Evolutionary conservation across 2,888 invertebrate genomes (phyloP), one percentile per base, ranked within the genome.

Genomic region (Amphipoea oculea): DNA sequence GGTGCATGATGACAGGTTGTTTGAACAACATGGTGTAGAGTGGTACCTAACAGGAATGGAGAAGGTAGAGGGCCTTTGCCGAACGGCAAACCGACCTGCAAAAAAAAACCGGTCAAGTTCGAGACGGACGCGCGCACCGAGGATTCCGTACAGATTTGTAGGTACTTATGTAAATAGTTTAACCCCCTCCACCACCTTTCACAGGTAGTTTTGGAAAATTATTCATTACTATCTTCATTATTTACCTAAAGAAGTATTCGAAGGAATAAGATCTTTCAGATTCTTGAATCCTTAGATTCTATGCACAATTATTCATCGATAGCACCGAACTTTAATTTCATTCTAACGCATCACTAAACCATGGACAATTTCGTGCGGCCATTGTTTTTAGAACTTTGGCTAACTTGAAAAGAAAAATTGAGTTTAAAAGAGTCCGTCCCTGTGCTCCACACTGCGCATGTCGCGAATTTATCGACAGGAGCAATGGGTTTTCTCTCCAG

Each of bases 401-500:
- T 4, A 29, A 67, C 23, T 23, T 23, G 17, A 54, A 29, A 29
- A 48, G 3, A 63, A n/a, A 20, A 14, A n/a, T 36, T 23, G 36
- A 57, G 20, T 40, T 23, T 67, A 48, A 48, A 73, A 51, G 68
- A 85, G 73, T 95, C 78, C 95, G 92, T 85, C 95, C 92, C 96
- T 96, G 96, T 89, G 66, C 76, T 79, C 87, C 88, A 84, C 92
- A 96, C 93, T 96, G 97, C 97, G 97, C 97, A 97, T 95, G 97
- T 95, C 95, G 94, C 95, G 91, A 95, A 95, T 94, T 95, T 97
- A 97, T 97, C 95, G 97, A 97, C 96, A 94, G 92, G 92, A 93
- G 92, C 94, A 89, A 91, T 91, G 90, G 92, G 93, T 93, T 92
- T 93, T 93, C 94, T 94, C 92, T 93, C 92, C 92, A 92, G 92